Percentiles rank a stretch among this genome's conserved stretches.
Evolutionary conservation across 2,888 invertebrate genomes (phyloP).

Genomic region (Adineta ricciae): DNA sequence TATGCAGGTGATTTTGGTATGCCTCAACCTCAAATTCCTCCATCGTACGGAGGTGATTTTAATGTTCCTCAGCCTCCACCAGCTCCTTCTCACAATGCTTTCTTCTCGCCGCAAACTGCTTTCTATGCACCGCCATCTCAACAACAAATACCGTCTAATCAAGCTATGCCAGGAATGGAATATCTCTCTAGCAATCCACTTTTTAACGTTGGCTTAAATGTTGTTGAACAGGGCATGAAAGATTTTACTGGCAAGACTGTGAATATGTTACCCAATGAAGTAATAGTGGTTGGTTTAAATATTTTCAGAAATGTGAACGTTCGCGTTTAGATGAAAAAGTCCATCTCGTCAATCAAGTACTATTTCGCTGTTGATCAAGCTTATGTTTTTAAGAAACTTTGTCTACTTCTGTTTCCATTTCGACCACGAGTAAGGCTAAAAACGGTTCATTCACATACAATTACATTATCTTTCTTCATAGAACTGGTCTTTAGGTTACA

Average conservation of each 20-base stretch:
- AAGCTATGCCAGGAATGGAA: neutral
- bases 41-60: neutral
- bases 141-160: neutral
- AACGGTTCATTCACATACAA: neutral
- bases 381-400: conserved; percentile 81
- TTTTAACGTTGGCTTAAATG: neutral
- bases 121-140: conserved; percentile 6
- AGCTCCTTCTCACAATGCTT: neutral
- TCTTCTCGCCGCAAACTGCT: conserved; percentile 2
- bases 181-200: neutral
- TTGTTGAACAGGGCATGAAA: neutral
- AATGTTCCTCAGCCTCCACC: too few species aligned
- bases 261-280: neutral
- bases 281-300: neutral
- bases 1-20: neutral
- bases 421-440: conserved; percentile 68
- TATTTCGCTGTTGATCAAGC: conserved; percentile 96
- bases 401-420: conserved; percentile 83
- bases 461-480: conserved; percentile 45
- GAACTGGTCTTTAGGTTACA: conserved; percentile 94
- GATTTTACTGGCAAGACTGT: neutral
- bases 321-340: conserved; percentile 43
- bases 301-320: neutral
- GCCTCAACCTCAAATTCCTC: neutral
- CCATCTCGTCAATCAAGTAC: conserved; percentile 78